Percentiles rank a stretch among this genome's conserved stretches.
phyloP scores from a whole-genome alignment of 2,888 invertebrate genomes.

The Ophion costatus region DNA sequence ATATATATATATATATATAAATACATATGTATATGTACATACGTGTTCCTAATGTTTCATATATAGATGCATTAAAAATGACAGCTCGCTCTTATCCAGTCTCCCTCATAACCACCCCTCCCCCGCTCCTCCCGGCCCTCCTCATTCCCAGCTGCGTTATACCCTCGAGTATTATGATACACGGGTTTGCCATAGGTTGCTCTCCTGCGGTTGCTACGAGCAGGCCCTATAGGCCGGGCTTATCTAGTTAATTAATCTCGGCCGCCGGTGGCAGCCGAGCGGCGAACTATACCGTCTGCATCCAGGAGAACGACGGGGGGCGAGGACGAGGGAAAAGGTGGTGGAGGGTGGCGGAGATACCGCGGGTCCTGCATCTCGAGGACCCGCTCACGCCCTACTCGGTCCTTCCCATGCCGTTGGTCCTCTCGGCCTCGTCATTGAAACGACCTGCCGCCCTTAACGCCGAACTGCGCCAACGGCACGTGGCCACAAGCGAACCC shows the following conservation, averaged over 20 bases:
- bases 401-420: slow-evolving; percentile 24
- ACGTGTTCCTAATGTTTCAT: no score
- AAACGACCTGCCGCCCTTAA: not conserved
- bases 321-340: slow-evolving; percentile 1
- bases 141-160: slow-evolving; percentile 44
- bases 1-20: not conserved
- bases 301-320: slow-evolving; percentile 13
- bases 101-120: slow-evolving; percentile 43
- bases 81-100: slow-evolving; percentile 4
- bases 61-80: not conserved
- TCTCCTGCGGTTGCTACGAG: slow-evolving; percentile 57
- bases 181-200: slow-evolving; percentile 45
- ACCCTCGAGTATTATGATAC: slow-evolving; percentile 31
- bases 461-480: not conserved
- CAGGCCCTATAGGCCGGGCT: slow-evolving; percentile 62
- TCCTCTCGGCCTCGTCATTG: slow-evolving; percentile 41
- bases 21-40: no score
- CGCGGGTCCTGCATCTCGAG: slow-evolving; percentile 35
- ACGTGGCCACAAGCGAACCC: not conserved
- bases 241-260: slow-evolving; percentile 83
- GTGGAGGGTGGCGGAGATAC: slow-evolving; percentile 41
- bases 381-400: slow-evolving; percentile 36
- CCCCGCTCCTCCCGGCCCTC: slow-evolving; percentile 36
- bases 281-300: slow-evolving; percentile 48
- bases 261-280: slow-evolving; percentile 73